Conservation (phyloP, 2,888 invertebrate species). For the Ennomos fuscantarius region DNA sequence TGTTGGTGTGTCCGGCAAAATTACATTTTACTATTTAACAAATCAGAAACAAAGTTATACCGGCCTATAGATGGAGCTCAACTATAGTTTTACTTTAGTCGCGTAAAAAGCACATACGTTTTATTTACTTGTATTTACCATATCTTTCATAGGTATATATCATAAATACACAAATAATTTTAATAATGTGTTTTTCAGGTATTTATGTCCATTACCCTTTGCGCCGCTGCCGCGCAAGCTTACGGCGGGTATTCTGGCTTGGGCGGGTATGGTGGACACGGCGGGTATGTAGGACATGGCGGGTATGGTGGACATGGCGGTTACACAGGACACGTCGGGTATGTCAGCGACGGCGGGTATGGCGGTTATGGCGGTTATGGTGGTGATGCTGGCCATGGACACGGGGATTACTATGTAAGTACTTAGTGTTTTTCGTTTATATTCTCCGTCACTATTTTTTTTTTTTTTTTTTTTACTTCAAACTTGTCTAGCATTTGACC, state of each 20-base stretch:
- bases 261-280: constrained; percentile 18
- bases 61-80: too few relatives aligned
- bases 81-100: too few relatives aligned
- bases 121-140: too few relatives aligned
- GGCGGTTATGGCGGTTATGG: constrained; percentile 35
- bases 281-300: constrained; percentile 50
- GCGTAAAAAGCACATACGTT: too few relatives aligned
- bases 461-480: too few relatives aligned
- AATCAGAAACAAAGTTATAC: too few relatives aligned
- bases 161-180: neutral
- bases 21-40: too few relatives aligned
- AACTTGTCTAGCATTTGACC: too few relatives aligned
- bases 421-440: neutral
- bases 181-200: constrained; percentile 51
- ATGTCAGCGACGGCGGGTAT: constrained; percentile 44
- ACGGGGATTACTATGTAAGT: constrained; percentile 75
- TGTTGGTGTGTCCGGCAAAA: too few relatives aligned
- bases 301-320: constrained; percentile 25
- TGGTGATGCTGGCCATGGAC: constrained; percentile 50
- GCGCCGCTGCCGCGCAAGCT: constrained; percentile 47
- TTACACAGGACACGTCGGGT: constrained; percentile 41
- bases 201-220: constrained; percentile 57
- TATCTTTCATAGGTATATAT: too few relatives aligned
- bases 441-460: too few relatives aligned
- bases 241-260: constrained; percentile 28